Evolutionary conservation across 30 jellyfish, hydroid and myxozoan genomes (phyloP), one percentile per base, ranked within the genome.

Genomic region (Rhopilema esculentum): DNA sequence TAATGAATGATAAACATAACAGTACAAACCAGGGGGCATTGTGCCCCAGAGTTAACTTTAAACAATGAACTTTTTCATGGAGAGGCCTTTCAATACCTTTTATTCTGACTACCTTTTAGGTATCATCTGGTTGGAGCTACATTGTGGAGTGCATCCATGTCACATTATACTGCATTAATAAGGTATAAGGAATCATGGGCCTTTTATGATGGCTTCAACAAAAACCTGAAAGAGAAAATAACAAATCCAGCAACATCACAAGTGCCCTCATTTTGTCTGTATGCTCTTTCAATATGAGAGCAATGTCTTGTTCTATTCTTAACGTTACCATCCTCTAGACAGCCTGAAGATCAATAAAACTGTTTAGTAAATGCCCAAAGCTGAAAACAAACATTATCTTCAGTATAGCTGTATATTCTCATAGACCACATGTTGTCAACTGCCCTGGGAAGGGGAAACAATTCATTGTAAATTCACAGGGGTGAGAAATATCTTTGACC

Each of bases 141-240:
- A 1, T 74, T 74, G 81, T 70, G 81, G 81, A 70, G 81, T 70
- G 69, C 84, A 74, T 74, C 69, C 31, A 30, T 33, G 80, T 69
- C 80, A 1, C 80, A 69, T 69, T 69, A 69, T 29, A 69, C 61
- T 1, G 80, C 80, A 69, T 69, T 74, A 28, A 50, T 74, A 1
- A 1, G 84, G 84, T 74, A 74, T 32, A 74, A 74, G 84, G 84
- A 74, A 74, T 30, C 84, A 16, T 74, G 84, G 84, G 27, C 84
- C 32, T 74, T 74, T 48, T 30, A 74, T 74, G 84, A 32, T 74
- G 84, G 84, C 84, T 74, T 74, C 84, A 48, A 74, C 84, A 74
- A 74, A 74, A 66, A 74, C 32, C 70, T 74, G 84, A 48, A 74
- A 4, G 70, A 74, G 69, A 74, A 74, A 74, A 30, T 74, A 30